A percentile compares a stretch with the other conserved stretches of the same genome.
phyloP scores from a whole-genome alignment of 2,888 invertebrate genomes.

The Biston stratarius region DNA sequence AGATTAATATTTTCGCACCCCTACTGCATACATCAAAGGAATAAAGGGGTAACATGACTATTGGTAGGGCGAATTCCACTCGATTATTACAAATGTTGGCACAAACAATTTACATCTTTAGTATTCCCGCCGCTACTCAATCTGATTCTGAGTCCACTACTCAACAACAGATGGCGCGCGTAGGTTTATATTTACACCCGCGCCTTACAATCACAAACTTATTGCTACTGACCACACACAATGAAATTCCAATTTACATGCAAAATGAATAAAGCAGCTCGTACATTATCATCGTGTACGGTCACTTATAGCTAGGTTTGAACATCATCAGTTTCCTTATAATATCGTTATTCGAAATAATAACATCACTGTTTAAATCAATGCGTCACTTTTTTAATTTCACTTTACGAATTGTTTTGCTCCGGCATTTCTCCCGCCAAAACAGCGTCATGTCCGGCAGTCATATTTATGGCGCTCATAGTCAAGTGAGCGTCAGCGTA shows the following conservation, averaged over 20 bases:
- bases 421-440: constrained; percentile 74
- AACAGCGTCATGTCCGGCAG: constrained; percentile 84
- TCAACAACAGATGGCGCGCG: constrained; percentile 80
- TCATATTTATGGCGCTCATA: constrained; percentile 84
- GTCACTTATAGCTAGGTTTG: constrained; percentile 78
- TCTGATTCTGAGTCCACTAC: constrained; percentile 61
- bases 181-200: constrained; percentile 62
- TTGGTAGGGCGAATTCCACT: constrained; percentile 79
- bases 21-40: constrained; percentile 83
- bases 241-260: constrained; percentile 56
- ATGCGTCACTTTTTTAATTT: constrained; percentile 48
- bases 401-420: constrained; percentile 63
- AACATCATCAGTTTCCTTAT: constrained; percentile 84
- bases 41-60: constrained; percentile 75
- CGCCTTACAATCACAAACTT: constrained; percentile 58
- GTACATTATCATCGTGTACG: constrained; percentile 65
- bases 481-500: constrained; percentile 78
- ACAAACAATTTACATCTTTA: constrained; percentile 79
- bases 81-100: constrained; percentile 83
- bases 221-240: constrained; percentile 65
- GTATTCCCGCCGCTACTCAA: constrained; percentile 47
- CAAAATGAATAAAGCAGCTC: constrained; percentile 42
- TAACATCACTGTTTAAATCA: constrained; percentile 25
- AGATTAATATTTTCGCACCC: constrained; percentile 82
- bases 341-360: constrained; percentile 36